phyloP scores from a whole-genome alignment of 2,113 vertebrate species.

The Trichomycterus rosablanca region DNA sequence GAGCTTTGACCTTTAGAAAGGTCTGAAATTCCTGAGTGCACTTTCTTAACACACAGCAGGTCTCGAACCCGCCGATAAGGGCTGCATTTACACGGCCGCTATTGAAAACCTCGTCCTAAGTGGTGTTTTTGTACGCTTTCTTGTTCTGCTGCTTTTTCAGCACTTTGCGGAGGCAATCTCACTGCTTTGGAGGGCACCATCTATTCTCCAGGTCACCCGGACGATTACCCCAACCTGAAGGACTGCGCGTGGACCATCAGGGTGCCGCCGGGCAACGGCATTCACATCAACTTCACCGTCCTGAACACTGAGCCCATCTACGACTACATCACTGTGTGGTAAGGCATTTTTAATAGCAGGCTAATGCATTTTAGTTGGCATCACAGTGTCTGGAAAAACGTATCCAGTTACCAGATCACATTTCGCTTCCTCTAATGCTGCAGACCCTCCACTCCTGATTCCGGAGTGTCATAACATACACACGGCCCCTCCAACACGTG shows the following conservation, averaged over 20 bases:
- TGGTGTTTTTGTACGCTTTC: constrained; percentile 1
- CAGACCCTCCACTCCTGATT: too few relatives aligned
- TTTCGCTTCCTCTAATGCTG: too few relatives aligned
- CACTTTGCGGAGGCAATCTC: constrained; percentile 93
- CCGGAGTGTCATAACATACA: too few relatives aligned
- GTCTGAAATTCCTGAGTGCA: neutral
- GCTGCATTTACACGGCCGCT: neutral
- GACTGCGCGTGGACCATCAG: constrained; percentile 93
- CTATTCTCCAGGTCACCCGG: constrained; percentile 94
- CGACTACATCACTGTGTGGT: constrained; percentile 98
- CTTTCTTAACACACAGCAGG: constrained; percentile 19
- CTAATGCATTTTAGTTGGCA: too few relatives aligned
- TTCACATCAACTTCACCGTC: constrained; percentile 92
- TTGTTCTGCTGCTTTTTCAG: constrained; percentile 55
- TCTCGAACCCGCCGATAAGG: neutral
- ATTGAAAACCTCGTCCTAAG: neutral
- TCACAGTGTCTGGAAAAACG: too few relatives aligned
- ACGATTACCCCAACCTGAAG: constrained; percentile 95
- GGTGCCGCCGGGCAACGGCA: constrained; percentile 90
- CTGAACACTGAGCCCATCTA: constrained; percentile 97
- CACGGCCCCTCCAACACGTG: too few relatives aligned
- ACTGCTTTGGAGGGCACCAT: constrained; percentile 94
- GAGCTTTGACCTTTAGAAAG: constrained; percentile 31
- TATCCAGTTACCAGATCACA: too few relatives aligned
- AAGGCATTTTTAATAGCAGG: too few relatives aligned